Percentiles rank a stretch among this genome's conserved stretches.
These are phyloP conservation scores for Chalcosyrphus nemorum DNA, from an alignment of 2,888 invertebrate genomes.

Conservation along the genomic window DNA sequence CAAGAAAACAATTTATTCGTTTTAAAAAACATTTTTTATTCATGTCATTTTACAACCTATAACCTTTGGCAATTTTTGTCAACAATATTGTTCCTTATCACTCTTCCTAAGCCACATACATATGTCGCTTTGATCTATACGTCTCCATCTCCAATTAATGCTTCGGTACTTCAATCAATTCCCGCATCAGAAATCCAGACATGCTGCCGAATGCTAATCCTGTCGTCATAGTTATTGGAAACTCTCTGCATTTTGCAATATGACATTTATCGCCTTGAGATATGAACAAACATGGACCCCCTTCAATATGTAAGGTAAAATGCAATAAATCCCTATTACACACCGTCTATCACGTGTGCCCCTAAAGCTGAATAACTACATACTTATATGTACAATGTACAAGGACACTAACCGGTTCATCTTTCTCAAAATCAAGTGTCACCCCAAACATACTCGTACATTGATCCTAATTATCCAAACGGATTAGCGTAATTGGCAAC, in stretches of 20 bases:
- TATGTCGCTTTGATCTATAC: no score
- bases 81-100: no score
- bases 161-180: slow-evolving; percentile 12
- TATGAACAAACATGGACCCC: not conserved
- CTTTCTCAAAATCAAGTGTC: slow-evolving; percentile 54
- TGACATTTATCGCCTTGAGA: slow-evolving; percentile 23
- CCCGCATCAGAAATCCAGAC: not conserved
- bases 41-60: no score
- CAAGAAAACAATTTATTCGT: no score
- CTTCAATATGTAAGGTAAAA: slow-evolving; percentile 1
- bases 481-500: slow-evolving; percentile 69
- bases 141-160: no score
- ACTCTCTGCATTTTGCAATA: slow-evolving; percentile 8
- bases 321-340: slow-evolving; percentile 1
- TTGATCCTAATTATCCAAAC: slow-evolving; percentile 71
- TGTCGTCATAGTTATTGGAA: not conserved
- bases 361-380: slow-evolving; percentile 10
- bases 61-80: no score
- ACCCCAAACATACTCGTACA: slow-evolving; percentile 37
- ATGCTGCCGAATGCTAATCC: not conserved
- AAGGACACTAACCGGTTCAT: slow-evolving; percentile 17
- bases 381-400: not conserved
- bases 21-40: no score
- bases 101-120: no score
- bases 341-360: not conserved